Percentiles rank a stretch among this genome's conserved stretches.
These are phyloP conservation scores for Drosophila anomelani DNA, from an alignment of 2,888 invertebrate species.

Conservation along the genomic window DNA sequence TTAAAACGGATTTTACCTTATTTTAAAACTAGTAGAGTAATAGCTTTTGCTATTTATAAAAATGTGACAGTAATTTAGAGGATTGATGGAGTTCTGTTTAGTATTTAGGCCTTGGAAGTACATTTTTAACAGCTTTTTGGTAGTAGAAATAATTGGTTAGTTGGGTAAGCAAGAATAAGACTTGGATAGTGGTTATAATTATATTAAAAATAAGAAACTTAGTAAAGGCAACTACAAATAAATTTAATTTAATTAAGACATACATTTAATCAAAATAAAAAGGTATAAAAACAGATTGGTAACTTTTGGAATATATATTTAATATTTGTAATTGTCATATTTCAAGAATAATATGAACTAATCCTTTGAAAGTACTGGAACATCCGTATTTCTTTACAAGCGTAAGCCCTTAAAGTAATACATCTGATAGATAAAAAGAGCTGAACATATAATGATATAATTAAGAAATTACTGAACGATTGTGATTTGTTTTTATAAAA, in stretches of 20 bases:
- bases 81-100: too few species aligned
- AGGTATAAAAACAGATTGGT: too few species aligned
- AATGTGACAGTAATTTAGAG: neutral
- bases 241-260: too few species aligned
- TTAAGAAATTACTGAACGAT: neutral
- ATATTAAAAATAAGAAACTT: neutral
- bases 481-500: neutral
- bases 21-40: neutral
- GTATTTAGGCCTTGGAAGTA: too few species aligned
- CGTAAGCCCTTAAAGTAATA: neutral
- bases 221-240: neutral
- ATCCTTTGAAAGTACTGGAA: neutral
- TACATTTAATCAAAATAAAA: too few species aligned
- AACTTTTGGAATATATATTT: too few species aligned
- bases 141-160: neutral
- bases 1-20: neutral
- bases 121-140: neutral
- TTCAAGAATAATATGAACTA: neutral
- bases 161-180: neutral
- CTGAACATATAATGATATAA: too few species aligned
- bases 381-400: neutral
- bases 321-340: too few species aligned
- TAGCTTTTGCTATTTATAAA: slow-evolving; percentile 10
- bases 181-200: neutral
- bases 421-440: too few species aligned